Percentiles rank a stretch among this genome's conserved stretches.
Evolutionary conservation across 2,113 vertebrate genomes (phyloP).

Genomic region (Crotalus viridis): DNA sequence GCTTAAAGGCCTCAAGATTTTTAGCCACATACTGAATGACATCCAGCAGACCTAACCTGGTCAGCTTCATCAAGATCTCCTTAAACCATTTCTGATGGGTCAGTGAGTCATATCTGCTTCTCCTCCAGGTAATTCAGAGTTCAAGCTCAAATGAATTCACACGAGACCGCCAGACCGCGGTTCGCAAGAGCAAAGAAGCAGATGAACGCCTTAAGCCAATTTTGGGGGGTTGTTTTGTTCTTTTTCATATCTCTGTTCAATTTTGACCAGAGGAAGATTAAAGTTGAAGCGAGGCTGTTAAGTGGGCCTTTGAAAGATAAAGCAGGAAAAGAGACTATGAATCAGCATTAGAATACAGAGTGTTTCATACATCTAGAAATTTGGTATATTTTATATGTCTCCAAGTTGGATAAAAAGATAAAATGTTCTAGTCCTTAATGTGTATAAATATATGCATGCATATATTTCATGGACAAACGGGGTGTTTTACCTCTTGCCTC

Average conservation of each 20-base stretch:
- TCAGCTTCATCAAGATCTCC: slow-evolving; percentile 6
- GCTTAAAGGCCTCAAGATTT: neutral
- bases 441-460: slow-evolving; percentile 37
- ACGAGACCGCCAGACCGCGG: slow-evolving; percentile 34
- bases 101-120: slow-evolving; percentile 26
- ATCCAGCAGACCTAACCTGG: slow-evolving; percentile 21
- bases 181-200: slow-evolving; percentile 42
- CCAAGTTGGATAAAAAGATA: slow-evolving; percentile 57
- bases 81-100: slow-evolving; percentile 24
- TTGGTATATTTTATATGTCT: slow-evolving; percentile 54
- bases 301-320: slow-evolving; percentile 64
- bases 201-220: slow-evolving; percentile 44
- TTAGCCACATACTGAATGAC: neutral
- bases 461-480: slow-evolving; percentile 28
- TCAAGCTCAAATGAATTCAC: slow-evolving; percentile 36
- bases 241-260: slow-evolving; percentile 51
- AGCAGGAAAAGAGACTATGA: slow-evolving; percentile 61
- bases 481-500: neutral
- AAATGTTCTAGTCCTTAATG: slow-evolving; percentile 53
- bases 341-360: slow-evolving; percentile 59
- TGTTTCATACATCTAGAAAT: slow-evolving; percentile 61
- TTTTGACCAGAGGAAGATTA: slow-evolving; percentile 62
- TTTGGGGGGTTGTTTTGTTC: slow-evolving; percentile 35
- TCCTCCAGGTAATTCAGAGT: slow-evolving; percentile 26
- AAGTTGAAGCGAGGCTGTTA: slow-evolving; percentile 64